These are phyloP conservation scores for Stomatorhinus walkeri DNA, from an alignment of 2,797 vertebrate genomes.

Conservation along the genomic window DNA sequence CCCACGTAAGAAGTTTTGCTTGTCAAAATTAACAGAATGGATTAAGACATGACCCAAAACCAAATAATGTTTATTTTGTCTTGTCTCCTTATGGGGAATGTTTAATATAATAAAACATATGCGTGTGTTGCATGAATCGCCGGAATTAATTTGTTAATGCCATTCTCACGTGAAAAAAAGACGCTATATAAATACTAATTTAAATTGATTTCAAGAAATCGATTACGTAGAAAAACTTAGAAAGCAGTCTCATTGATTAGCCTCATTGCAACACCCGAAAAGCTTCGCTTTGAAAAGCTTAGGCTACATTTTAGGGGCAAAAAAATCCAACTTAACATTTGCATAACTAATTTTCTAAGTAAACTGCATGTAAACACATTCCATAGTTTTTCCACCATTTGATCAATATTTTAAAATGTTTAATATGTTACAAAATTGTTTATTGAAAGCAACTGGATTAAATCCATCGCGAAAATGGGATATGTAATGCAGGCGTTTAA, in stretches of 20 bases:
- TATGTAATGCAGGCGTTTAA: background rate
- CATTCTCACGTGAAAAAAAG: background rate
- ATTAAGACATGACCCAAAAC: background rate
- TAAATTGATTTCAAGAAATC: conserved; percentile 1
- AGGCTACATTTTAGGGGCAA: background rate
- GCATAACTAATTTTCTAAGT: background rate
- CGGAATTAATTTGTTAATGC: background rate
- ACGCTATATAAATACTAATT: background rate
- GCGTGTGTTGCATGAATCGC: background rate
- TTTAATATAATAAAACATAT: background rate
- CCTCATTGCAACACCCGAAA: background rate
- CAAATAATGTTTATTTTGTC: background rate
- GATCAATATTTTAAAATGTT: background rate
- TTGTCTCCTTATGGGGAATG: background rate
- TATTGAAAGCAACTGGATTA: conserved; percentile 2
- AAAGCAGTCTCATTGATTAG: background rate
- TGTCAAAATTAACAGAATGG: background rate
- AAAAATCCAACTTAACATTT: background rate
- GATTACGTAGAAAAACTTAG: background rate
- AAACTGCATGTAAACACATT: background rate
- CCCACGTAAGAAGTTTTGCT: background rate
- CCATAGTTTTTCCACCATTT: background rate
- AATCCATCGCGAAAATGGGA: conserved; percentile 1
- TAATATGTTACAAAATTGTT: background rate
- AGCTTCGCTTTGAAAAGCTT: background rate